phyloP scores from a whole-genome alignment of 2,888 invertebrate genomes.

The Pelosia muscerda region DNA sequence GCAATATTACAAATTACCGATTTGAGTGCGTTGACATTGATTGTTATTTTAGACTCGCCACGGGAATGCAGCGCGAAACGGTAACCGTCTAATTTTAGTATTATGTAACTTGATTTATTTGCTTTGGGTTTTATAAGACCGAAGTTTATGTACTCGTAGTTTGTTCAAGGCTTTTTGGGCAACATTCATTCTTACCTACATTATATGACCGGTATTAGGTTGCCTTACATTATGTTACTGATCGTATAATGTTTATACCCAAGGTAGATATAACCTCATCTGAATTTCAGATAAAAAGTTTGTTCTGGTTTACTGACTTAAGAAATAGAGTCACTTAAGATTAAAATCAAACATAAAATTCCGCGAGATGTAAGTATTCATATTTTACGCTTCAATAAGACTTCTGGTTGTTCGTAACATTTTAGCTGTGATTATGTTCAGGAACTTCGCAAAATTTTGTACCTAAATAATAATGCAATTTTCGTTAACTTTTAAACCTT shows the following conservation, averaged over 20 bases:
- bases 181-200: neutral
- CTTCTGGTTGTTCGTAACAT: neutral
- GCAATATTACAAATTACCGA: conserved; percentile 31
- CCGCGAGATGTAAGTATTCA: too few species aligned
- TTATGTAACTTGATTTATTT: conserved; percentile 20
- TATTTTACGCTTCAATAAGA: too few species aligned
- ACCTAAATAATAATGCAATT: neutral
- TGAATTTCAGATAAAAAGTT: too few species aligned
- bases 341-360: too few species aligned
- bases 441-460: too few species aligned
- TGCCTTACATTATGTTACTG: neutral
- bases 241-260: too few species aligned
- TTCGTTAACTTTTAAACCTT: neutral
- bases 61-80: conserved; percentile 13
- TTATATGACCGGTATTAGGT: neutral
- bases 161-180: neutral
- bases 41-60: conserved; percentile 20
- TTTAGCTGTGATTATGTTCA: neutral
- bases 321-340: too few species aligned
- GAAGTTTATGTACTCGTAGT: conserved; percentile 2
- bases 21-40: conserved; percentile 51
- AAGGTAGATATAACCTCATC: too few species aligned
- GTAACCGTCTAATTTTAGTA: conserved; percentile 16
- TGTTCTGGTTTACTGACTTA: too few species aligned
- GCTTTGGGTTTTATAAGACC: conserved; percentile 5